These are phyloP conservation scores for Neomicropteryx cornuta DNA, from an alignment of 1,140 invertebrate genomes.

Conservation along the genomic window DNA sequence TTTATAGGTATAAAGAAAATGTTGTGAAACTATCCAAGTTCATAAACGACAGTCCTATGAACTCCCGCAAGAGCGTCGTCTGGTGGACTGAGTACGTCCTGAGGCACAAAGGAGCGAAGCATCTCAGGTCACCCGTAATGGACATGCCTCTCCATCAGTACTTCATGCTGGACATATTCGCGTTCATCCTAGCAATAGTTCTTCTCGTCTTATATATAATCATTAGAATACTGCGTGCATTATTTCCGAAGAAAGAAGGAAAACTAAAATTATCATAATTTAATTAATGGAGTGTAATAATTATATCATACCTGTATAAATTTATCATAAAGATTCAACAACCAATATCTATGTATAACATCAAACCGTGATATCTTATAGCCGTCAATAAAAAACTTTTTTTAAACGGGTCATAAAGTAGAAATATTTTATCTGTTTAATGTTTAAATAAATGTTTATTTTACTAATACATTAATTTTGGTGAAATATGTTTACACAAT, in stretches of 20 bases:
- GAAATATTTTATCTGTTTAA: no score
- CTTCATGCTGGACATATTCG: conserved; percentile 23
- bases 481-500: no score
- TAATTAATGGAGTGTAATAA: not conserved
- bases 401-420: no score
- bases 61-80: conserved; percentile 42
- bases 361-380: no score
- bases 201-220: conserved; percentile 14
- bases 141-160: conserved; percentile 21
- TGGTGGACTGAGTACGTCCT: conserved; percentile 51
- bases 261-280: no score
- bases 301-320: conserved; percentile 19
- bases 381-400: no score
- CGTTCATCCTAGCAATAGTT: conserved; percentile 14
- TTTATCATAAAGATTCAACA: no score
- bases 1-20: conserved; percentile 35
- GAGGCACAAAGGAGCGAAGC: conserved; percentile 36
- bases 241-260: no score
- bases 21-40: conserved; percentile 33
- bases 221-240: no score
- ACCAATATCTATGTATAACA: no score
- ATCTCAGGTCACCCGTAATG: conserved; percentile 30
- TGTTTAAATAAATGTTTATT: no score
- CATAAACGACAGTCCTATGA: conserved; percentile 37
- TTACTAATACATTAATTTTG: no score